These are phyloP conservation scores for Cephalotes varians DNA, from an alignment of 2,888 invertebrate genomes.

Conservation along the genomic window DNA sequence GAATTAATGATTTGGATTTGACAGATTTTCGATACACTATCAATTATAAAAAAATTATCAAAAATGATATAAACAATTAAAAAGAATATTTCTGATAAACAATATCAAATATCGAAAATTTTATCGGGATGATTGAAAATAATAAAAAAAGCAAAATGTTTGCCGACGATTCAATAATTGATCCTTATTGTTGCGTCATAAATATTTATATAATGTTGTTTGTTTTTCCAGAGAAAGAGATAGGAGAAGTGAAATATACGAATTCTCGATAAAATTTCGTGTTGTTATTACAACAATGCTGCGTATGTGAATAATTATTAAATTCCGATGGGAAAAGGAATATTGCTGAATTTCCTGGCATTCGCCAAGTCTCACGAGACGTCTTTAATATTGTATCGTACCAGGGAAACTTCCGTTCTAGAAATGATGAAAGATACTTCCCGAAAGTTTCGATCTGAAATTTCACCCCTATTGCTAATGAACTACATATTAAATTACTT, in stretches of 20 bases:
- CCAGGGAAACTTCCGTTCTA: constrained; percentile 13
- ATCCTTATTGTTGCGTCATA: background rate
- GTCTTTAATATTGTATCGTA: constrained; percentile 31
- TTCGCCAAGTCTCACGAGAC: constrained; percentile 23
- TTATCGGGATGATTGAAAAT: background rate
- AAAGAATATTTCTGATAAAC: background rate
- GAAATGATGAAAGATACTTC: constrained; percentile 38
- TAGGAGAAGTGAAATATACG: background rate
- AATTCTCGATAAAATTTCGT: background rate
- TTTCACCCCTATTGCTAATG: background rate
- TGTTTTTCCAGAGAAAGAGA: background rate
- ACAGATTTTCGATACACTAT: background rate
- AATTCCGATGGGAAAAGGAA: constrained; percentile 65
- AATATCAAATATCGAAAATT: background rate
- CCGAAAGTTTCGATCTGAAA: constrained; percentile 33
- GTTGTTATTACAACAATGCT: background rate
- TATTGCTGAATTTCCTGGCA: constrained; percentile 36
- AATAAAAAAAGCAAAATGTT: background rate
- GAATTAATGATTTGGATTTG: background rate
- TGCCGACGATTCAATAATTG: background rate
- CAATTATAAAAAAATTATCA: background rate
- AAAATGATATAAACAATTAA: background rate
- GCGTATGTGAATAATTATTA: constrained; percentile 56
- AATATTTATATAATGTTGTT: background rate
- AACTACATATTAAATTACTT: background rate